Percentiles rank a stretch among this genome's conserved stretches.
phyloP scores from a whole-genome alignment of 1,140 invertebrate species.

The Sinonovacula constricta region DNA sequence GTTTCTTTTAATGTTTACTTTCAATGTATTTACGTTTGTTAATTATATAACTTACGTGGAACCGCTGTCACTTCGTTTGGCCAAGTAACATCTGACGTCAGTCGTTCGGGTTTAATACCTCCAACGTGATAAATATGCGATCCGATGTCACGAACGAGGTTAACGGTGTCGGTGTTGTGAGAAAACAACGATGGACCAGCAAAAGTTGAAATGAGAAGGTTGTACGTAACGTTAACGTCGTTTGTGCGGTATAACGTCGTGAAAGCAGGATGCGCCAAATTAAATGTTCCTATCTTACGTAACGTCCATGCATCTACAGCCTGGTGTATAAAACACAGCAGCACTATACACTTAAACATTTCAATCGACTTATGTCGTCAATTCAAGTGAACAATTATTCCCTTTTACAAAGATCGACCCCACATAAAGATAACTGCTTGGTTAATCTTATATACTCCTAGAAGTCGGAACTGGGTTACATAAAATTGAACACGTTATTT shows the following conservation, averaged over 20 bases:
- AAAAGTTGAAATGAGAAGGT: conserved; percentile 64
- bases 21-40: no score
- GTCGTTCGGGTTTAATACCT: conserved; percentile 19
- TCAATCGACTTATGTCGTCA: no score
- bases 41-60: no score
- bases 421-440: no score
- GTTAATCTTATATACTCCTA: no score
- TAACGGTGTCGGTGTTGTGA: conserved; percentile 46
- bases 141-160: conserved; percentile 56
- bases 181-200: conserved; percentile 47
- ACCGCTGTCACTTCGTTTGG: conserved; percentile 65
- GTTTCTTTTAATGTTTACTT: no score
- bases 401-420: no score
- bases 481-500: no score
- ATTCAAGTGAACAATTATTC: no score
- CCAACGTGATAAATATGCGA: conserved; percentile 43
- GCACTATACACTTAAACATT: no score
- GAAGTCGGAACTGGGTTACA: no score
- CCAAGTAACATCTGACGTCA: conserved; percentile 59
- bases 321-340: no score
- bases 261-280: conserved; percentile 54
- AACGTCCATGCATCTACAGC: not conserved
- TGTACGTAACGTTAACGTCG: conserved; percentile 26
- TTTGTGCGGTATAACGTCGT: conserved; percentile 27
- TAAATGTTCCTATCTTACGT: conserved; percentile 43